phyloP scores from a whole-genome alignment of 1,140 invertebrate species.

The Samia ricini region DNA sequence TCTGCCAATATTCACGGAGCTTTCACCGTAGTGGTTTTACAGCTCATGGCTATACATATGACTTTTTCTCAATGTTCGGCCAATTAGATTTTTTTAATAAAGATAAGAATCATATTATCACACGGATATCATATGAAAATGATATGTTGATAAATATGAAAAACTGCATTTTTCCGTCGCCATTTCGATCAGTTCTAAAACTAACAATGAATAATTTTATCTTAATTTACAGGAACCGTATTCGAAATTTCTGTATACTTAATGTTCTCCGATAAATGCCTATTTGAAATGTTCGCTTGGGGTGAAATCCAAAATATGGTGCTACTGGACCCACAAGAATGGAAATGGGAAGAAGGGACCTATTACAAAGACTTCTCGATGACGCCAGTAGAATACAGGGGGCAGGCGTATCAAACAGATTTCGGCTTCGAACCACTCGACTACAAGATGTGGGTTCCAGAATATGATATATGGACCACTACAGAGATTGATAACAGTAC shows the following conservation, averaged over 20 bases:
- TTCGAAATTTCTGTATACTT: conserved; percentile 46
- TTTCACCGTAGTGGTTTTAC: no score
- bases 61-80: background rate
- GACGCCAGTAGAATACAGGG: conserved; percentile 37
- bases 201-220: background rate
- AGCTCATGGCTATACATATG: background rate
- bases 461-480: conserved; percentile 44
- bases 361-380: conserved; percentile 49
- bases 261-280: conserved; percentile 42
- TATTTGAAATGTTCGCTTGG: conserved; percentile 48
- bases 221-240: conserved; percentile 35
- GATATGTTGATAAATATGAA: no score
- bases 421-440: conserved; percentile 49
- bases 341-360: conserved; percentile 53
- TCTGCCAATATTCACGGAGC: no score
- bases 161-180: background rate
- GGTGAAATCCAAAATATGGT: conserved; percentile 41
- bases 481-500: conserved; percentile 21
- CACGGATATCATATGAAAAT: no score
- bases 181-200: background rate
- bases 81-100: background rate
- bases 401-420: conserved; percentile 28
- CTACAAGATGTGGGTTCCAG: conserved; percentile 37
- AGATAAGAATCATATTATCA: no score
- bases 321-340: conserved; percentile 40